phyloP scores from a whole-genome alignment of 2,797 vertebrate genomes.

The Gallinago solitaria region DNA sequence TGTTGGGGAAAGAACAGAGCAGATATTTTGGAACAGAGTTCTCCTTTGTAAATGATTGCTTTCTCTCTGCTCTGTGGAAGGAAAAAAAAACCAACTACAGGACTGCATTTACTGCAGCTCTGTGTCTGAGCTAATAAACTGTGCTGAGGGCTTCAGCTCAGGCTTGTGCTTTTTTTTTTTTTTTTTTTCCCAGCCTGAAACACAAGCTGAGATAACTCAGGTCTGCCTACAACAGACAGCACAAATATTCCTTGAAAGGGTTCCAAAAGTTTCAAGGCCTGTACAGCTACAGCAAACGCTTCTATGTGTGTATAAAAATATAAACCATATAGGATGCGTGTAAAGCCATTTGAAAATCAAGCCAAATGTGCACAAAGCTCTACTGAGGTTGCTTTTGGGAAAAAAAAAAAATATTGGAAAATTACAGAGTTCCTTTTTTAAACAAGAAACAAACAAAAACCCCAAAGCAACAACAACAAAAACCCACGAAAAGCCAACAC shows the following conservation, averaged over 20 bases:
- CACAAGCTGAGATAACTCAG: neutral
- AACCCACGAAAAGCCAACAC: neutral
- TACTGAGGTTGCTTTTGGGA: neutral
- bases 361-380: neutral
- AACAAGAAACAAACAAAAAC: neutral
- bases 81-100: neutral
- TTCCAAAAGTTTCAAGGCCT: neutral
- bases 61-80: neutral
- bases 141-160: neutral
- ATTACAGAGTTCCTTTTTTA: neutral
- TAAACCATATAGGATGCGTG: neutral
- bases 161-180: neutral
- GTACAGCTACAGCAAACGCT: neutral
- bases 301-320: neutral
- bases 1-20: neutral
- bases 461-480: neutral
- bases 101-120: slow-evolving; percentile 14
- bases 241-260: neutral
- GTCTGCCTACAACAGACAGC: neutral
- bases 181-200: neutral
- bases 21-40: slow-evolving; percentile 5
- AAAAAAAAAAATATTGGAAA: neutral
- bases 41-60: neutral
- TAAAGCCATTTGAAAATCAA: neutral
- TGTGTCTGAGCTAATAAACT: slow-evolving; percentile 27